Percentiles rank a stretch among this genome's conserved stretches.
phyloP scores from a whole-genome alignment of 2,888 invertebrate genomes.

The Digitonthophagus gazella region DNA sequence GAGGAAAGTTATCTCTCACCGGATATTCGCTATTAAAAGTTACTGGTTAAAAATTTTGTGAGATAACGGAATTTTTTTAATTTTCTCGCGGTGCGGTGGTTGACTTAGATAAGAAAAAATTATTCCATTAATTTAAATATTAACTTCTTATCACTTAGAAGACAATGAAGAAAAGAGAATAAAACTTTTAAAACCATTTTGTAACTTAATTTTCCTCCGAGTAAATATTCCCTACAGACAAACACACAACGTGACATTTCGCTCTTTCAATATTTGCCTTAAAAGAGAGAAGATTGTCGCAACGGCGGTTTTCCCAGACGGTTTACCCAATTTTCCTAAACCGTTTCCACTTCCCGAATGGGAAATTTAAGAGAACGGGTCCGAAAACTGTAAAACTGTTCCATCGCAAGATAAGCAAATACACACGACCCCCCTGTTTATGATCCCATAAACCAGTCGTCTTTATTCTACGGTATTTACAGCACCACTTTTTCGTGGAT shows the following conservation, averaged over 20 bases:
- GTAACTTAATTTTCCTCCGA: neutral
- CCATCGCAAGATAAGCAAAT: neutral
- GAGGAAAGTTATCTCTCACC: neutral
- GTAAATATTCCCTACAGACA: neutral
- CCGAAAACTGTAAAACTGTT: neutral
- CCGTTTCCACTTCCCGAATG: neutral
- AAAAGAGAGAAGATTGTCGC: neutral
- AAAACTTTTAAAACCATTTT: no score
- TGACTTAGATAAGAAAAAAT: neutral
- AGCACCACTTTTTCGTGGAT: neutral
- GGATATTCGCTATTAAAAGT: neutral
- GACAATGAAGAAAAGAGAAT: no score
- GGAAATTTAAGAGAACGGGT: neutral
- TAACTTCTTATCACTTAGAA: neutral
- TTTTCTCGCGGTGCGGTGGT: neutral
- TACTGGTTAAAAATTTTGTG: neutral
- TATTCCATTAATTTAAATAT: neutral
- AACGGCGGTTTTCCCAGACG: neutral
- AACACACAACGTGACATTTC: neutral
- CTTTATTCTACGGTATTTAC: neutral
- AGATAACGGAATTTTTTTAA: neutral
- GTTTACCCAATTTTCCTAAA: neutral
- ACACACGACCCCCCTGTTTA: neutral
- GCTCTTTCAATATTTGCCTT: neutral
- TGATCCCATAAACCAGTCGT: neutral